phyloP scores from a whole-genome alignment of 2,888 invertebrate genomes.

The Chrysopilus asiliformis region DNA sequence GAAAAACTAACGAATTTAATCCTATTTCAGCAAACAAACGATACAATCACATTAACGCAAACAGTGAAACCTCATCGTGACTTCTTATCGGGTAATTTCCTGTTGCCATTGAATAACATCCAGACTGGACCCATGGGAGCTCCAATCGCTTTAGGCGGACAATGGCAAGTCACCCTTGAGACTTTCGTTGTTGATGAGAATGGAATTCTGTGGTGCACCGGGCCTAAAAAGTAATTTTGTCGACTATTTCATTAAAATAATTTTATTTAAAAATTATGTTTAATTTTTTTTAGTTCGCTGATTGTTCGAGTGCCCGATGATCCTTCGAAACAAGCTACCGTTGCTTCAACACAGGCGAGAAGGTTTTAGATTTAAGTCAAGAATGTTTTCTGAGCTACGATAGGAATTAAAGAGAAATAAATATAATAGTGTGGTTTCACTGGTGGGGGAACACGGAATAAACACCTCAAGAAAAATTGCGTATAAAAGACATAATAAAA shows the following conservation, averaged over 20 bases:
- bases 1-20: too few species aligned
- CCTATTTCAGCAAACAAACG: slow-evolving; percentile 20
- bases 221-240: slow-evolving; percentile 62
- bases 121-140: slow-evolving; percentile 14
- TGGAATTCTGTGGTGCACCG: slow-evolving; percentile 81
- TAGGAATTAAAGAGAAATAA: too few species aligned
- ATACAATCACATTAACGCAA: slow-evolving; percentile 50
- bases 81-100: slow-evolving; percentile 86
- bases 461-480: too few species aligned
- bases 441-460: too few species aligned
- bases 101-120: slow-evolving; percentile 39
- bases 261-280: slow-evolving; percentile 3
- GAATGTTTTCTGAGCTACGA: too few species aligned
- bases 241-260: slow-evolving; percentile 47
- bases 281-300: slow-evolving; percentile 22
- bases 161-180: slow-evolving; percentile 67
- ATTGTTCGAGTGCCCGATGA: slow-evolving; percentile 34
- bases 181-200: slow-evolving; percentile 74
- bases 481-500: too few species aligned
- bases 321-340: slow-evolving; percentile 23
- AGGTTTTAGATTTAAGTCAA: slow-evolving; percentile 17
- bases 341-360: slow-evolving; percentile 12
- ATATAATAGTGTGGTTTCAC: too few species aligned
- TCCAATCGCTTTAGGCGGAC: slow-evolving; percentile 43
- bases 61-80: slow-evolving; percentile 83